Conservation (phyloP, 2,797 vertebrate species). For the Lophotriccus pileatus region DNA sequence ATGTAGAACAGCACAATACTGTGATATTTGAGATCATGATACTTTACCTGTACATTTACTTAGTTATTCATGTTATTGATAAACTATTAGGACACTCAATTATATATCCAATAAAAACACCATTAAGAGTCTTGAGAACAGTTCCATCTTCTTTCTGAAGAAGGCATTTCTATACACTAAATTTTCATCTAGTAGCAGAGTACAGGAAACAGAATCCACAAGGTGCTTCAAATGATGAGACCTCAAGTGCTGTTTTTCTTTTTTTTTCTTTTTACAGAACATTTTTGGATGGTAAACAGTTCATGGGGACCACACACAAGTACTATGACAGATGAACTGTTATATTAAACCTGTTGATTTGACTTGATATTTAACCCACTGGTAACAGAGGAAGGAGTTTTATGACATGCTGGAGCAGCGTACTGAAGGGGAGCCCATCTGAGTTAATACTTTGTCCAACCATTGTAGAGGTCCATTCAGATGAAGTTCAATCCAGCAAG, state of each 20-base stretch:
- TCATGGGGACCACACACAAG: conserved; percentile 83
- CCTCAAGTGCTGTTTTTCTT: conserved; percentile 91
- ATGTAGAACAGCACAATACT: conserved; percentile 68
- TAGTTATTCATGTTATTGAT: conserved; percentile 78
- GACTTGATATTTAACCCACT: conserved; percentile 55
- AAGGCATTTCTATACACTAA: conserved; percentile 83
- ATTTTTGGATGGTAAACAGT: conserved; percentile 79
- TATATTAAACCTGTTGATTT: conserved; percentile 76
- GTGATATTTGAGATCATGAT: conserved; percentile 68
- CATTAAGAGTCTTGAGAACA: conserved; percentile 68
- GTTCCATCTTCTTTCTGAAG: conserved; percentile 75
- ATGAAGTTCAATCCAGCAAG: conserved; percentile 98
- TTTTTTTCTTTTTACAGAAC: conserved; percentile 22
- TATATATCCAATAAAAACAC: conserved; percentile 80
- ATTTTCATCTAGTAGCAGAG: conserved; percentile 80
- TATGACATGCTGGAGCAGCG: conserved; percentile 99
- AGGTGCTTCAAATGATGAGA: conserved; percentile 95
- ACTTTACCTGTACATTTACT: conserved; percentile 68
- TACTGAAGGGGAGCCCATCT: conserved; percentile 98
- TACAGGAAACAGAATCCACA: conserved; percentile 89
- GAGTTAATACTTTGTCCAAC: conserved; percentile 99
- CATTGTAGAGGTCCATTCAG: conserved; percentile 97
- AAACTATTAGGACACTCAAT: conserved; percentile 81
- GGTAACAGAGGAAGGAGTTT: conserved; percentile 37
- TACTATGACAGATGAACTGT: conserved; percentile 86